Evolutionary conservation across 2,113 vertebrate species (phyloP).

Genomic region (Forbesichthys papilliferus): DNA sequence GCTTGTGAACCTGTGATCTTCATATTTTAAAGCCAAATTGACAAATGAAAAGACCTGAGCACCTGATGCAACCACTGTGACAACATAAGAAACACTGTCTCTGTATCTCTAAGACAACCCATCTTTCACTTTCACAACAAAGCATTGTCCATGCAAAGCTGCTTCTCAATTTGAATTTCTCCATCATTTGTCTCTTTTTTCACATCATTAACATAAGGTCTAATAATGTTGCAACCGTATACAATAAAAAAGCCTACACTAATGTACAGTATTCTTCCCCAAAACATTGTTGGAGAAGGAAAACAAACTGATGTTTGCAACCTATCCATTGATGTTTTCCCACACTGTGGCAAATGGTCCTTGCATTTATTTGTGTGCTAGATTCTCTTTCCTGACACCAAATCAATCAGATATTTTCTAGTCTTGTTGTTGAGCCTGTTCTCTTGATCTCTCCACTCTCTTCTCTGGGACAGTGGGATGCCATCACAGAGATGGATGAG

Average conservation of each 20-base stretch:
- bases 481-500: constrained; percentile 99
- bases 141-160: neutral
- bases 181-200: too few relatives aligned
- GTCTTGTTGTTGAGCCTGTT: constrained; percentile 4
- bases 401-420: neutral
- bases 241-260: neutral
- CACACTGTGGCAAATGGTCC: neutral
- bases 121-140: neutral
- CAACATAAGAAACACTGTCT: constrained; percentile 48
- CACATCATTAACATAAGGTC: too few relatives aligned
- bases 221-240: neutral
- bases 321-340: too few relatives aligned
- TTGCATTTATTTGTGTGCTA: neutral
- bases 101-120: too few relatives aligned
- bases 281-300: too few relatives aligned
- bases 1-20: constrained; percentile 62
- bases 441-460: neutral
- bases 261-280: too few relatives aligned
- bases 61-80: constrained; percentile 67
- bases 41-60: constrained; percentile 49
- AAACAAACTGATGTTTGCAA: too few relatives aligned
- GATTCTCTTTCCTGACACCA: neutral
- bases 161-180: too few relatives aligned
- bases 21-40: constrained; percentile 43
- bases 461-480: constrained; percentile 87